Evolutionary conservation across 2,113 vertebrate species (phyloP), one percentile per base, ranked within the genome.

Genomic region (Percopsis transmontana): DNA sequence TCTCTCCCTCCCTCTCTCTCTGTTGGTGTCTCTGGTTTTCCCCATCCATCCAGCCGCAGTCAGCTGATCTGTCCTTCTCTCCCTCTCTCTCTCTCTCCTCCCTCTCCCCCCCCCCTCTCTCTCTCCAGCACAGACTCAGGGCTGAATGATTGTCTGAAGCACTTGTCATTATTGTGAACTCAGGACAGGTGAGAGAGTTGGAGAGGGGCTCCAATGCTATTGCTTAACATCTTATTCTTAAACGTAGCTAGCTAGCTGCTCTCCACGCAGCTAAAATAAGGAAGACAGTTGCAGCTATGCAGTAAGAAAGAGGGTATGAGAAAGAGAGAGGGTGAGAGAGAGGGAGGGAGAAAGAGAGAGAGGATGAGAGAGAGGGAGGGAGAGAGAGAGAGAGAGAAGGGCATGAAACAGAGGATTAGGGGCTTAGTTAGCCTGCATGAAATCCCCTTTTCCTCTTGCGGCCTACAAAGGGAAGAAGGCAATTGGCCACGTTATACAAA

Each of bases 381-480:
- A 65, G 58, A 27, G 64, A 58, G 56, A 68, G 69, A 55, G n/a
- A 10, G 57, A 52, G 68, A 75, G 63, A 82, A 55, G 60, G 60
- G 72, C 81, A 84, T 84, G 81, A 87, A 88, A 87, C 85, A 77
- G 77, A 77, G 82, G 87, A 88, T 90, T 89, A 90, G 85, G 56
- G 78, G 89, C 86, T 90, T 85, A 87, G 82, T 89, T 87, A 85
- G 86, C 82, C 78, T 86, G 82, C 86, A 88, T 90, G 86, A 90
- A 90, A 88, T 90, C 83, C 86, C 81, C 72, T 86, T 90, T 87
- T 86, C 86, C 87, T 89, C 83, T 80, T 18, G 70, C 69, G 64
- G 67, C 75, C 85, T 79, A 85, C 82, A 89, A 90, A 89, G 82
- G 80, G 68, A 89, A 79, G 76, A 74, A 80, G 79, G 80, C 84